Base-by-base conservation (phyloP, 2,888 invertebrate species). In the Cheiracanthium punctorium region DNA sequence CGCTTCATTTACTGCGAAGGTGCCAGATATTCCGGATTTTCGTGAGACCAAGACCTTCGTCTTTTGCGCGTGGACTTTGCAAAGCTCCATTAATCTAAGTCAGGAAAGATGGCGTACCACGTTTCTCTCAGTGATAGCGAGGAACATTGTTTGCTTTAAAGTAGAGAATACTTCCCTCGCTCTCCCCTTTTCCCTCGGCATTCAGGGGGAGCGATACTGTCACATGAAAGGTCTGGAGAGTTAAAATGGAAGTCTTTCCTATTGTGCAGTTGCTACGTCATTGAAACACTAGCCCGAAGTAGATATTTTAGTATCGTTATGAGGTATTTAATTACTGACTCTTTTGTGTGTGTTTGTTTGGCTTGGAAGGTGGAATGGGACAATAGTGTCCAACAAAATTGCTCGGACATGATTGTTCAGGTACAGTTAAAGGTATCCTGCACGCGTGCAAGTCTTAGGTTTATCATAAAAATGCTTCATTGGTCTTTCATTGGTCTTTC, bases 141-240 rank as follows among this genome's bases (percentile, higher is more conserved):
- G 17, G 17, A 10, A 48, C 17, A 48, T 48, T 48, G 48, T 48
- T 48, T 48, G 48, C 48, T 48, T 48, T 48, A 48, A 48, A 48
- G 48, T 48, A 48, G 48, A n/a, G 48, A 48, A 48, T 48, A 48
- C 48, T n/a, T n/a, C n/a, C n/a, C n/a, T n/a, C n/a, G n/a, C n/a
- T n/a, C n/a, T n/a, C 48, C 48, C 7, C 37, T 12, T 12, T 37
- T 12, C 37, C 37, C 12, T 48, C 17, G 17, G 48, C 17, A 48
- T 48, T 17, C 48, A 48, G 48, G 17, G 17, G 17, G 48, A 48
- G 37, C 7, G 17, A 10, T 5, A 2, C 17, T 5, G 7, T 17
- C 7, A 5, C 8, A 2, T 5, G 12, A 37, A 37, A 37, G 37
- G 37, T 37, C 37, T 37, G 48, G 48, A 48, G 48, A 48, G 48